Conservation (phyloP, 2,113 vertebrate species). For the Megaleporinus macrocephalus region DNA sequence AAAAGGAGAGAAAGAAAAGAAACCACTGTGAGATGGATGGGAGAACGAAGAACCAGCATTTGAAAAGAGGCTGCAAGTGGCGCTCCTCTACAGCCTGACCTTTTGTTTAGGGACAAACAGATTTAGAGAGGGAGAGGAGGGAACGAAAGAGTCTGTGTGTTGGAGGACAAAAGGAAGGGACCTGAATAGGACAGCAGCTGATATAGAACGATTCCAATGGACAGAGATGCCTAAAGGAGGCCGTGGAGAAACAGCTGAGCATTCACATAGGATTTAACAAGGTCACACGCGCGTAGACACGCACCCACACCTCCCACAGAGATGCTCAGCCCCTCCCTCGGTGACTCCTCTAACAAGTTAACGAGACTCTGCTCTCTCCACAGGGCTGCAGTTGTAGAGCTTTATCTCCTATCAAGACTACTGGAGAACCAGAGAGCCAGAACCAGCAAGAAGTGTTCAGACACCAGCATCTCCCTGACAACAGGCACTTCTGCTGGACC, state of each 20-base stretch:
- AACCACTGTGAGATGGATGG: slow-evolving; percentile 28
- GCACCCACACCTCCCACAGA: slow-evolving; percentile 54
- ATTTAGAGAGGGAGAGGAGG: slow-evolving; percentile 46
- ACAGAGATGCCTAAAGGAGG: slow-evolving; percentile 44
- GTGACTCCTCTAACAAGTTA: slow-evolving; percentile 48
- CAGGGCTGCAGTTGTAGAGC: slow-evolving; percentile 57
- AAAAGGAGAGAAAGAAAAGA: slow-evolving; percentile 18
- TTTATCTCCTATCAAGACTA: slow-evolving; percentile 63
- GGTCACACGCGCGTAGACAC: slow-evolving; percentile 37
- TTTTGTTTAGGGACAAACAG: slow-evolving; percentile 61
- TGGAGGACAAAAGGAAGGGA: slow-evolving; percentile 50
- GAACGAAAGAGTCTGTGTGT: slow-evolving; percentile 39
- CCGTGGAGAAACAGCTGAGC: slow-evolving; percentile 50
- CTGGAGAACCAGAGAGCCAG: slow-evolving; percentile 43
- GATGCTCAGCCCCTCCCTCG: slow-evolving; percentile 30
- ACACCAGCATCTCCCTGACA: slow-evolving; percentile 2
- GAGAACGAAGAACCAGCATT: slow-evolving; percentile 50
- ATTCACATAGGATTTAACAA: slow-evolving; percentile 48
- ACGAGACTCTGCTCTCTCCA: slow-evolving; percentile 46
- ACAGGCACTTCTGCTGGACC: slow-evolving; percentile 27
- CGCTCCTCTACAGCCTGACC: slow-evolving; percentile 49
- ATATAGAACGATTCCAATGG: slow-evolving; percentile 41
- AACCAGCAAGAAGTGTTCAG: slow-evolving; percentile 37
- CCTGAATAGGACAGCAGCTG: slow-evolving; percentile 57
- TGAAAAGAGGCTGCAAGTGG: slow-evolving; percentile 51